These are phyloP conservation scores for Rhyacophila brunnea DNA, from an alignment of 1,140 invertebrate genomes.

Conservation along the genomic window DNA sequence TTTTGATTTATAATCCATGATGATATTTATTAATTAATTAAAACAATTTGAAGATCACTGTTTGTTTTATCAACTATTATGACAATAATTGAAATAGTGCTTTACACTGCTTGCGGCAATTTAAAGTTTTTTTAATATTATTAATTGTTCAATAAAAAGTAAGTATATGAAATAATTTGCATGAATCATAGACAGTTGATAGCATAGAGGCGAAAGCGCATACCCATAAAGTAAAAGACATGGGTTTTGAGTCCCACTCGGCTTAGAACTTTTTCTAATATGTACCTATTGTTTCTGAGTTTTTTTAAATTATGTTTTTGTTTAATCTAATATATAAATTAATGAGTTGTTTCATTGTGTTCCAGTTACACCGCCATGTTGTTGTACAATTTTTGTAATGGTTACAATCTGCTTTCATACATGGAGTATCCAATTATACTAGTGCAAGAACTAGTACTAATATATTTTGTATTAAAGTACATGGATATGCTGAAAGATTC, in stretches of 20 bases:
- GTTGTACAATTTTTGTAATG: conserved; percentile 68
- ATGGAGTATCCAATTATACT: conserved; percentile 73
- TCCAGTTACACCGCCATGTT: conserved; percentile 67
- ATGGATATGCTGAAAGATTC: conserved; percentile 43
- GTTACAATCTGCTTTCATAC: conserved; percentile 66
- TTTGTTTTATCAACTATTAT: no score
- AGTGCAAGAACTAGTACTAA: conserved; percentile 65
- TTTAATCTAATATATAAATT: not conserved
- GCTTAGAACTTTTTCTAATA: not conserved
- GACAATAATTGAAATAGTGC: no score
- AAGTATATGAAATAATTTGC: no score
- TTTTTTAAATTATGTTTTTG: not conserved
- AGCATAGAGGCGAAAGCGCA: not conserved
- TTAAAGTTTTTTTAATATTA: no score
- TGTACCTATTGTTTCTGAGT: not conserved
- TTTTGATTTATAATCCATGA: no score
- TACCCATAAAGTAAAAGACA: not conserved
- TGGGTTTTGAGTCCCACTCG: not conserved
- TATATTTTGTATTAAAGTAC: conserved; percentile 64
- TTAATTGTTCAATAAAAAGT: no score
- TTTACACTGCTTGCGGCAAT: no score
- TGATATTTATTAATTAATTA: no score
- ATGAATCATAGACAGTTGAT: not conserved
- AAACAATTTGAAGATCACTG: no score
- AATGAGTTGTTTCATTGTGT: conserved; percentile 41